These are phyloP conservation scores for Pica pica DNA, from an alignment of 2,113 vertebrate species.

Conservation along the genomic window DNA sequence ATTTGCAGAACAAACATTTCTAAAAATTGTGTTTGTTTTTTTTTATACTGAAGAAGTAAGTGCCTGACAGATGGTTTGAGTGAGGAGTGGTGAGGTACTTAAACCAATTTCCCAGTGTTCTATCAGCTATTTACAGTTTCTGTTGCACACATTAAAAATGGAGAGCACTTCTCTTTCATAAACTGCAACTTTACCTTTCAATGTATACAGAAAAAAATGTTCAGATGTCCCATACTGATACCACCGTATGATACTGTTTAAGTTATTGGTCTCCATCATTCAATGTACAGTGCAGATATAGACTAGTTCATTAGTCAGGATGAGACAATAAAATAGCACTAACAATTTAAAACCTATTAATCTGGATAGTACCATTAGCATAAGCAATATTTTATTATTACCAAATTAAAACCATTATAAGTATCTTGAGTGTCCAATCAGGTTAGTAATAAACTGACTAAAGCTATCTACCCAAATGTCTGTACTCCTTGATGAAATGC, in stretches of 20 bases:
- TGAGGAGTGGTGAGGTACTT: slow-evolving; percentile 55
- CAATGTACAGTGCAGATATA: neutral
- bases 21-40: slow-evolving; percentile 40
- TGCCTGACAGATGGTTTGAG: slow-evolving; percentile 68
- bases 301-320: neutral
- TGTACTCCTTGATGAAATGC: neutral
- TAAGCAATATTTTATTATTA: slow-evolving; percentile 2
- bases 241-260: neutral
- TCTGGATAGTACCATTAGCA: neutral
- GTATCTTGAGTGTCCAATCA: neutral
- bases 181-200: slow-evolving; percentile 47
- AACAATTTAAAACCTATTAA: slow-evolving; percentile 35
- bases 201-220: neutral
- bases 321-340: neutral
- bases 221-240: neutral
- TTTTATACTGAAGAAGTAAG: slow-evolving; percentile 56
- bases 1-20: slow-evolving; percentile 62
- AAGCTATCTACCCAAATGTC: neutral
- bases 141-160: slow-evolving; percentile 57
- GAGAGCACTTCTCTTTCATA: slow-evolving; percentile 32
- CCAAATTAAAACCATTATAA: slow-evolving; percentile 5
- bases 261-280: neutral
- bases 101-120: slow-evolving; percentile 61
- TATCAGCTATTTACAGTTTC: slow-evolving; percentile 65
- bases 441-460: neutral